Conservation (phyloP, 2,888 invertebrate genomes). For the Monoplex corrugatus region DNA sequence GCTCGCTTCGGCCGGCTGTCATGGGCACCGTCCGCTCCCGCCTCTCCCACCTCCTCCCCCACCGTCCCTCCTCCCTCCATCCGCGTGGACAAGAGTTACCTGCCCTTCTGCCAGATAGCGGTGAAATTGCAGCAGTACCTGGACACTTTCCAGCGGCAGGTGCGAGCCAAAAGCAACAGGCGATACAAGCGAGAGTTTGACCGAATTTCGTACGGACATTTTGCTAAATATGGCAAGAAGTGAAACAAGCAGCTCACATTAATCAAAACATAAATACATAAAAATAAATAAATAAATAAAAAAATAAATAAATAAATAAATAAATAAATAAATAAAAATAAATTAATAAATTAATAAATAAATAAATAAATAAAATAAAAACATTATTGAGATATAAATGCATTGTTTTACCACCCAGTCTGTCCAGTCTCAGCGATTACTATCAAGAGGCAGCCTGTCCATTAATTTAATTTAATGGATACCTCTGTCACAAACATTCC, state of each 20-base stretch:
- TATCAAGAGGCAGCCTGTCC: too few relatives aligned
- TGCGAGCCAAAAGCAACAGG: not conserved
- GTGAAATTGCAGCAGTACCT: conserved; percentile 13
- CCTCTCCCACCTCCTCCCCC: not conserved
- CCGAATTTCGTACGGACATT: conserved; percentile 45
- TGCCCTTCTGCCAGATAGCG: conserved; percentile 38
- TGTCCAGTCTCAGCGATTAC: too few relatives aligned
- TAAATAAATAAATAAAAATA: too few relatives aligned
- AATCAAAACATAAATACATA: too few relatives aligned
- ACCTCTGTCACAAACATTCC: too few relatives aligned
- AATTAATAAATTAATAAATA: too few relatives aligned
- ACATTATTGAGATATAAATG: too few relatives aligned
- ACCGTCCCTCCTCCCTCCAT: not conserved
- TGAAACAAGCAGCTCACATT: not conserved
- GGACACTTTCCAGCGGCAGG: not conserved
- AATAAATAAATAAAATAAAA: too few relatives aligned
- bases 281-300: too few relatives aligned
- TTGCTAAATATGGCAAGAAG: conserved; percentile 42
- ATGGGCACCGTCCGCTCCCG: not conserved
- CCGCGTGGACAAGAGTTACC: not conserved
- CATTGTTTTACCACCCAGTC: too few relatives aligned
- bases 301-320: too few relatives aligned
- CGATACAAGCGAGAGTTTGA: conserved; percentile 41
- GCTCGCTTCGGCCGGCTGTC: conserved; percentile 31
- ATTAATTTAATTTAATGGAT: too few relatives aligned